Conservation (phyloP, 2,797 vertebrate species). For the Gallinago stenura region DNA sequence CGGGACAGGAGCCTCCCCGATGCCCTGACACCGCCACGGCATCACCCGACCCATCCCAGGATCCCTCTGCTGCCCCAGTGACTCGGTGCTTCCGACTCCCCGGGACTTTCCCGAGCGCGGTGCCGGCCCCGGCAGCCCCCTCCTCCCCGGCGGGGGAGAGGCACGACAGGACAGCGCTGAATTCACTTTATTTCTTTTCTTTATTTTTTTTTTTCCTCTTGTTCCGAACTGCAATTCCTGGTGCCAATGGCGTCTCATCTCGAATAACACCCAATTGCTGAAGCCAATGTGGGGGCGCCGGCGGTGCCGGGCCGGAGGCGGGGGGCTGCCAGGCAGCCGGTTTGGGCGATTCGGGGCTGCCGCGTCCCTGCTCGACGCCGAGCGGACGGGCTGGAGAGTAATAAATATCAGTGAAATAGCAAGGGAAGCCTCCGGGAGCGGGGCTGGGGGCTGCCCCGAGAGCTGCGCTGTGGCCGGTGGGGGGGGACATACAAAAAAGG, state of each 20-base stretch:
- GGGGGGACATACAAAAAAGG: background rate
- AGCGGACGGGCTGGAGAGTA: background rate
- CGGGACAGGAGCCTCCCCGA: rapidly evolving
- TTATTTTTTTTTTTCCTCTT: background rate
- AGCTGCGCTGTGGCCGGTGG: background rate
- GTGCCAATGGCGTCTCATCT: background rate
- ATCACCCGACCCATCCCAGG: background rate
- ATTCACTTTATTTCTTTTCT: background rate
- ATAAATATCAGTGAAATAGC: background rate
- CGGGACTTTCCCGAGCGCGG: background rate
- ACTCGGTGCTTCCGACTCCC: too few species aligned
- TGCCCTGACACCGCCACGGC: rapidly evolving
- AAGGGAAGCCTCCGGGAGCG: background rate
- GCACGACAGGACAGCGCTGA: background rate
- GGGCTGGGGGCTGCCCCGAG: background rate
- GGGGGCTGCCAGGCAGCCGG: background rate
- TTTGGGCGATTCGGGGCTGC: background rate
- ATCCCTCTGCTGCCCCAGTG: rapidly evolving
- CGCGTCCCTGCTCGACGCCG: background rate
- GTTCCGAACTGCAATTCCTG: background rate
- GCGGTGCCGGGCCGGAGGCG: background rate
- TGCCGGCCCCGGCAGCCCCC: background rate
- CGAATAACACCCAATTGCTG: background rate
- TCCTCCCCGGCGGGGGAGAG: too few species aligned
- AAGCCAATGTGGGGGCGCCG: background rate